A percentile compares a stretch with the other conserved stretches of the same genome.
Evolutionary conservation across 2,888 invertebrate species (phyloP).

Genomic region (Unio pictorum): DNA sequence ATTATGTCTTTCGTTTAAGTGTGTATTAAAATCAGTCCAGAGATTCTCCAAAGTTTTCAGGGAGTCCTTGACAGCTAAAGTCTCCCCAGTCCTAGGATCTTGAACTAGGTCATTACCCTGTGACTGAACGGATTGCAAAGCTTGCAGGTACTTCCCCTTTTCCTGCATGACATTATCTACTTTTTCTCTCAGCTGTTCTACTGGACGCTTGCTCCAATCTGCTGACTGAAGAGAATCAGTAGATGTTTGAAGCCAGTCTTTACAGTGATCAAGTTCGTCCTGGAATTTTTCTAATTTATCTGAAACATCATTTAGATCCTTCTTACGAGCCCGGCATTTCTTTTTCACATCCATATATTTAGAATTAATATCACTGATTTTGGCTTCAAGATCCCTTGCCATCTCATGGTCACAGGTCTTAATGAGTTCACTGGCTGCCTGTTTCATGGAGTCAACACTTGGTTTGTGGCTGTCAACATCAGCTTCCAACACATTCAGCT

Average conservation of each 20-base stretch:
- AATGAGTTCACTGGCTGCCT: constrained; percentile 86
- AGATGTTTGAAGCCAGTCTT: constrained; percentile 61
- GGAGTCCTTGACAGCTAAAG: constrained; percentile 57
- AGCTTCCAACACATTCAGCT: constrained; percentile 76
- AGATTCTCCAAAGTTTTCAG: constrained; percentile 81
- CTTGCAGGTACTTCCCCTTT: constrained; percentile 46
- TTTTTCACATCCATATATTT: constrained; percentile 91
- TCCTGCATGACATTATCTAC: constrained; percentile 74
- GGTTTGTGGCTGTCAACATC: constrained; percentile 90
- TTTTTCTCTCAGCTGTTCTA: constrained; percentile 77
- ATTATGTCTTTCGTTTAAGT: constrained; percentile 88
- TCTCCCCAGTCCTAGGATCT: constrained; percentile 63
- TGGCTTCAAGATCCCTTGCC: constrained; percentile 90
- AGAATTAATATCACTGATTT: constrained; percentile 87
- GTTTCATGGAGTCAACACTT: constrained; percentile 86
- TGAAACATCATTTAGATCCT: constrained; percentile 85
- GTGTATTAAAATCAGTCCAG: constrained; percentile 89
- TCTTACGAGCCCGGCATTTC: constrained; percentile 83
- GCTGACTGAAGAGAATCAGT: constrained; percentile 72
- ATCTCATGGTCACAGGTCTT: constrained; percentile 82
- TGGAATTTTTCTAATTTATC: constrained; percentile 80
- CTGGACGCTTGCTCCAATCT: constrained; percentile 78
- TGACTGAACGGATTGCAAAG: constrained; percentile 50
- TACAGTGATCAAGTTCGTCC: constrained; percentile 51
- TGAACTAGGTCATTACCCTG: constrained; percentile 58